These are phyloP conservation scores for Nyctibius grandis DNA, from an alignment of 2,797 vertebrate genomes.

Conservation along the genomic window DNA sequence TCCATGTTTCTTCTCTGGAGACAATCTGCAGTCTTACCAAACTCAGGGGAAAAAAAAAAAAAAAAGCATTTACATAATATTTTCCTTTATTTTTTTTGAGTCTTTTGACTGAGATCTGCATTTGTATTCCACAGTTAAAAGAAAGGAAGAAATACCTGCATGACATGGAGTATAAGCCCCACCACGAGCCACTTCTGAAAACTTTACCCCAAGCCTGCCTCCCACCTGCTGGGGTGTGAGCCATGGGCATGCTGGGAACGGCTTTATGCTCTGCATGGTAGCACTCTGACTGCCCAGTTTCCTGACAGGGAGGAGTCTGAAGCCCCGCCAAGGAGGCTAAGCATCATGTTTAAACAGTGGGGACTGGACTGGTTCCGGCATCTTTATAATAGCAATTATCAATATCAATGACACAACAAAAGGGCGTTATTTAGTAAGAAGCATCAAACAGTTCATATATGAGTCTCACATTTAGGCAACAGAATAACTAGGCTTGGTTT, in stretches of 20 bases:
- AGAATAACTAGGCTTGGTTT: neutral
- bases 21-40: neutral
- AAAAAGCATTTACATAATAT: accelerated
- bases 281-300: neutral
- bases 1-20: neutral
- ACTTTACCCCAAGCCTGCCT: neutral
- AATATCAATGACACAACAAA: neutral
- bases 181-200: neutral
- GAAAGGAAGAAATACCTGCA: neutral
- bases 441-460: accelerated
- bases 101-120: neutral
- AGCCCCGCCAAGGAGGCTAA: neutral
- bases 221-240: neutral
- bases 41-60: neutral
- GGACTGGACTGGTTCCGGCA: neutral
- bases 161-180: neutral
- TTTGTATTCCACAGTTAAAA: neutral
- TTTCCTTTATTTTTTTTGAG: accelerated
- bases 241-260: neutral
- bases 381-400: neutral
- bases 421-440: neutral
- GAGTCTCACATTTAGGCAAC: neutral
- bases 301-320: neutral
- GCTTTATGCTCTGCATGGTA: neutral
- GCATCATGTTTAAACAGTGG: neutral